These are phyloP conservation scores for Thryonomys swinderianus DNA, from an alignment of 2,113 vertebrate genomes.

Conservation along the genomic window DNA sequence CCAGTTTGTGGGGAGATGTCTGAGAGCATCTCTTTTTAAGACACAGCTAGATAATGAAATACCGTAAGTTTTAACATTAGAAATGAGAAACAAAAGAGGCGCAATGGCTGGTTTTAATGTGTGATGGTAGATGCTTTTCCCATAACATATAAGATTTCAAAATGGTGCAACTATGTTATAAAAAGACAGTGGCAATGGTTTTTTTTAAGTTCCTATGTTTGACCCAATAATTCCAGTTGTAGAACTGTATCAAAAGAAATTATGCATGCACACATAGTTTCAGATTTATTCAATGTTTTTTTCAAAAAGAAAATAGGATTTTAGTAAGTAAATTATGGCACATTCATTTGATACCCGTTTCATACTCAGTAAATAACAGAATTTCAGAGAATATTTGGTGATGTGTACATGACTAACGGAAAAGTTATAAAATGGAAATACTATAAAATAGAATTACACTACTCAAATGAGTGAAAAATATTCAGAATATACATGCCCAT, in stretches of 20 bases:
- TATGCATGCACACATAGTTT: background rate
- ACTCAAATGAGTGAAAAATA: background rate
- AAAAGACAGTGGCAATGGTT: background rate
- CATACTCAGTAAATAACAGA: background rate
- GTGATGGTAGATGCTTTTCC: background rate
- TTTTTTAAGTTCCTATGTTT: background rate
- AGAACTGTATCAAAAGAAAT: background rate
- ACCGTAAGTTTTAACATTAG: background rate
- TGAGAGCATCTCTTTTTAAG: background rate
- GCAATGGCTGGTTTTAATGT: background rate
- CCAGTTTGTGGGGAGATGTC: background rate
- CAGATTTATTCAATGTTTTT: background rate
- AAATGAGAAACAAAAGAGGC: background rate
- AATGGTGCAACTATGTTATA: background rate
- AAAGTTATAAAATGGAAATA: background rate
- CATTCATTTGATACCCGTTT: background rate
- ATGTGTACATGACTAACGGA: background rate
- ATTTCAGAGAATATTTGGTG: background rate
- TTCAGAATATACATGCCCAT: background rate
- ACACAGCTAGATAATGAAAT: background rate
- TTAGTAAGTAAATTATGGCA: background rate
- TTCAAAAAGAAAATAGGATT: background rate
- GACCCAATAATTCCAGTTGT: slow-evolving; percentile 21
- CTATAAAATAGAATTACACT: background rate
- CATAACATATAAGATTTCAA: background rate